Percentiles rank a stretch among this genome's conserved stretches.
Conservation (phyloP, 1,140 invertebrate species). For the Bombus superbus region DNA sequence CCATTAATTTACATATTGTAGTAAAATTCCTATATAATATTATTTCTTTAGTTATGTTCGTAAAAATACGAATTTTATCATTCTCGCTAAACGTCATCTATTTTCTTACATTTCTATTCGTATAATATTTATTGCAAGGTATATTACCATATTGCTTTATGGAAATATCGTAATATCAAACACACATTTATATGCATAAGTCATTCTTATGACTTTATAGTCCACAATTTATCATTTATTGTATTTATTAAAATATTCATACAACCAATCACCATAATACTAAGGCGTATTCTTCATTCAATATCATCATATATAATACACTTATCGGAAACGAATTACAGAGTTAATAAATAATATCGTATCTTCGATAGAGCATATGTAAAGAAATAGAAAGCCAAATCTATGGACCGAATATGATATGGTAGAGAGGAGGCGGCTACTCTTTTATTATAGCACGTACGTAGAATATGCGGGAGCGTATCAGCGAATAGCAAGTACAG, state of each 20-base stretch:
- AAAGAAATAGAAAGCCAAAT: not conserved
- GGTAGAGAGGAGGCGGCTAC: conserved; percentile 14
- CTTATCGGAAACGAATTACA: not conserved
- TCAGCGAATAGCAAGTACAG: conserved; percentile 38
- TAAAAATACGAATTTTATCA: too few relatives aligned
- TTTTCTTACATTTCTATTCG: too few relatives aligned
- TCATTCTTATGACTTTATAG: not conserved
- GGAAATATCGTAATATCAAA: too few relatives aligned
- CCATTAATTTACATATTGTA: too few relatives aligned
- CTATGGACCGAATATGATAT: not conserved
- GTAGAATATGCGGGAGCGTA: conserved; percentile 35
- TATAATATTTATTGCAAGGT: too few relatives aligned
- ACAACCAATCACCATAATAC: not conserved
- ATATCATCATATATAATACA: not conserved
- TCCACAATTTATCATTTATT: not conserved
- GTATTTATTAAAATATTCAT: not conserved
- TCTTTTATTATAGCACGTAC: conserved; percentile 30
- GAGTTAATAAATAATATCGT: not conserved
- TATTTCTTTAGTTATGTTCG: too few relatives aligned
- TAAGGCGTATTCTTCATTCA: not conserved
- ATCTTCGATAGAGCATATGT: not conserved
- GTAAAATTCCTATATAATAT: too few relatives aligned
- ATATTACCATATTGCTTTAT: too few relatives aligned
- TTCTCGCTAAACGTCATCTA: too few relatives aligned
- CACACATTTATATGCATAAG: not conserved